Evolutionary conservation across 2,888 invertebrate genomes (phyloP).

Genomic region (Cecidostiba fungosa): DNA sequence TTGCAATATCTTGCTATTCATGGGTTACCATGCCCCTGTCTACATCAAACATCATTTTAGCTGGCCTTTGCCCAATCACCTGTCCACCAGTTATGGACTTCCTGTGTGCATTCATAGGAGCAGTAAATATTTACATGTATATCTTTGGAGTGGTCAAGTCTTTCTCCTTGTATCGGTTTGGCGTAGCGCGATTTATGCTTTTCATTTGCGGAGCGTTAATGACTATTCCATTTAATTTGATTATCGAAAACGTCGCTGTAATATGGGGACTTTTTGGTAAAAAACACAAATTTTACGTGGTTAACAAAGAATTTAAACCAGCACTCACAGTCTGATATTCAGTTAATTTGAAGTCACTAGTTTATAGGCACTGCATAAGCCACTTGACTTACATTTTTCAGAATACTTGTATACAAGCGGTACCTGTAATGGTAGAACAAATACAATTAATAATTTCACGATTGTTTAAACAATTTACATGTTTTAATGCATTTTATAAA

Average conservation of each 20-base stretch:
- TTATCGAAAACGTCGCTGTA: conserved; percentile 97
- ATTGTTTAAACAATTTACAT: conserved; percentile 21
- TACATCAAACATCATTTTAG: conserved; percentile 93
- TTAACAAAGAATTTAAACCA: conserved; percentile 93
- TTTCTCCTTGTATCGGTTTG: conserved; percentile 93
- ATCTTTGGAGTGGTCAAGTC: conserved; percentile 98
- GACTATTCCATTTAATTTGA: conserved; percentile 95
- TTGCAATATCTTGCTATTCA: conserved; percentile 95
- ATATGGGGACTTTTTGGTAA: conserved; percentile 96
- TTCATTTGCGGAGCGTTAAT: conserved; percentile 93
- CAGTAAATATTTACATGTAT: conserved; percentile 98
- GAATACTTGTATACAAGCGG: conserved; percentile 47
- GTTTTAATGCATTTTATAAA: conserved; percentile 33
- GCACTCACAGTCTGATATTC: conserved; percentile 80
- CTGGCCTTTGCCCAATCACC: conserved; percentile 92
- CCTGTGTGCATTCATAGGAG: conserved; percentile 94
- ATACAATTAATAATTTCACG: conserved; percentile 15
- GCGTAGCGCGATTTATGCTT: conserved; percentile 88
- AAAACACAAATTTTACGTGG: conserved; percentile 98
- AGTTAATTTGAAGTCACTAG: conserved; percentile 35
- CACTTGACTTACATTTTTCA: conserved; percentile 50
- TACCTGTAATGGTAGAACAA: conserved; percentile 46
- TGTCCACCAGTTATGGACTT: conserved; percentile 92
- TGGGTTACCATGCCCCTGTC: conserved; percentile 98
- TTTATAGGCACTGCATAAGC: conserved; percentile 38